These are phyloP conservation scores for Drosophila rhopaloa DNA, from an alignment of 1,140 invertebrate species.

Conservation along the genomic window DNA sequence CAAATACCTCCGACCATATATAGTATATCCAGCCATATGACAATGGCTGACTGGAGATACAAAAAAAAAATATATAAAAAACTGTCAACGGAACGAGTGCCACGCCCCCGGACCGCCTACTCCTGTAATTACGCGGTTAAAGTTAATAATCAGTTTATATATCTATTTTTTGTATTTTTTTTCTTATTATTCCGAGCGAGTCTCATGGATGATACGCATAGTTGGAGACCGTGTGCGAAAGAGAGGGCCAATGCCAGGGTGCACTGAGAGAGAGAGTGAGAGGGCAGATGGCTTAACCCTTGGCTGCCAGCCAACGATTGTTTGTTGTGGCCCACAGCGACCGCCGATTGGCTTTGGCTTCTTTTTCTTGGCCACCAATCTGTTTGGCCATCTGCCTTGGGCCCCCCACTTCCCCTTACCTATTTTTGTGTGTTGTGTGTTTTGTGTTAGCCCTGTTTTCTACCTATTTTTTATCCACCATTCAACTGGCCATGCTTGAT, in stretches of 20 bases:
- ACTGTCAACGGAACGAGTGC: constrained; percentile 66
- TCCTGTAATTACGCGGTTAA: constrained; percentile 67
- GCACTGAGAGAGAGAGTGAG: background rate
- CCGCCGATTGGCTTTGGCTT: constrained; percentile 41
- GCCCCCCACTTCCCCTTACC: background rate
- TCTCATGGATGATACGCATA: constrained; percentile 50
- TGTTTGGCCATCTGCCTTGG: constrained; percentile 21
- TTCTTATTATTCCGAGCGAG: constrained; percentile 11
- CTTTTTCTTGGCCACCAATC: constrained; percentile 27
- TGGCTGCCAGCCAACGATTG: constrained; percentile 34
- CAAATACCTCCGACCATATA: background rate
- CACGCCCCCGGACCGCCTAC: constrained; percentile 42
- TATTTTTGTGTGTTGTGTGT: background rate
- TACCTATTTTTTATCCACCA: background rate
- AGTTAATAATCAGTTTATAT: constrained; percentile 69
- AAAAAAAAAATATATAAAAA: constrained; percentile 27
- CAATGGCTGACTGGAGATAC: constrained; percentile 37
- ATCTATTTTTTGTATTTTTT: constrained; percentile 3
- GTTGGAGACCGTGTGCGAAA: constrained; percentile 20
- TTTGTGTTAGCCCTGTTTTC: background rate
- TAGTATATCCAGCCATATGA: constrained; percentile 21
- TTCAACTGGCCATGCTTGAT: constrained; percentile 43
- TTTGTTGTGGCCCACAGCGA: constrained; percentile 45
- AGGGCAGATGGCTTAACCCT: constrained; percentile 30
- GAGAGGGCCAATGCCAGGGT: background rate